phyloP scores from a whole-genome alignment of 2,113 vertebrate species.

The Gnathonemus echidnorhynchus region DNA sequence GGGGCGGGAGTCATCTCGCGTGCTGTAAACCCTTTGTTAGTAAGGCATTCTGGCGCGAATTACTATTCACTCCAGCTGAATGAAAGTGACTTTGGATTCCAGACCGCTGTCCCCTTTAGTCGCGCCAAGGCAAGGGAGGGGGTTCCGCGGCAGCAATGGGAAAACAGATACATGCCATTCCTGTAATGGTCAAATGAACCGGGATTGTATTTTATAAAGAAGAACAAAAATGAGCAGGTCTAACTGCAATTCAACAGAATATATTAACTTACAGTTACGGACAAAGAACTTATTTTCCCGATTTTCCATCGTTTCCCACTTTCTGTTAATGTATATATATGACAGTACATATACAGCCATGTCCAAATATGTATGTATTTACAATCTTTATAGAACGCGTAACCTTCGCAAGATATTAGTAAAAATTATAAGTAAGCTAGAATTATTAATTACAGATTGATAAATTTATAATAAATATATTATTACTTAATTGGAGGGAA shows the following conservation, averaged over 20 bases:
- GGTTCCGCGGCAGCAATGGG: background rate
- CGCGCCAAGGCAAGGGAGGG: background rate
- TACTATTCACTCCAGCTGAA: constrained; percentile 11
- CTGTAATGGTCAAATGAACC: background rate
- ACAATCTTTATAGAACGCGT: background rate
- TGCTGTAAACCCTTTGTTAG: constrained; percentile 20
- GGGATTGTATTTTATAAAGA: background rate
- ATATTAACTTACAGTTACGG: background rate
- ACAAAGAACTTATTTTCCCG: background rate
- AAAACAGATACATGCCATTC: background rate
- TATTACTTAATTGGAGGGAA: background rate
- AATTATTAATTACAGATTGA: background rate
- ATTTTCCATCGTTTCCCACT: background rate
- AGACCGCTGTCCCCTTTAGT: constrained; percentile 37
- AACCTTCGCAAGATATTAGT: background rate
- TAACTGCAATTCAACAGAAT: background rate
- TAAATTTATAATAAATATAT: background rate
- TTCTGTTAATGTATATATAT: background rate
- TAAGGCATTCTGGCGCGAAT: background rate
- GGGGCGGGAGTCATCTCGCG: background rate
- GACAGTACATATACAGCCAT: background rate
- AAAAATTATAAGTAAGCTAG: background rate
- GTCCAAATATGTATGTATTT: background rate
- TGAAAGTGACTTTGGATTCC: constrained; percentile 60
- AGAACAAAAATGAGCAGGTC: background rate